Percentiles rank a stretch among this genome's conserved stretches.
Evolutionary conservation across 2,797 vertebrate genomes (phyloP).

Genomic region (Gorsachius magnificus): DNA sequence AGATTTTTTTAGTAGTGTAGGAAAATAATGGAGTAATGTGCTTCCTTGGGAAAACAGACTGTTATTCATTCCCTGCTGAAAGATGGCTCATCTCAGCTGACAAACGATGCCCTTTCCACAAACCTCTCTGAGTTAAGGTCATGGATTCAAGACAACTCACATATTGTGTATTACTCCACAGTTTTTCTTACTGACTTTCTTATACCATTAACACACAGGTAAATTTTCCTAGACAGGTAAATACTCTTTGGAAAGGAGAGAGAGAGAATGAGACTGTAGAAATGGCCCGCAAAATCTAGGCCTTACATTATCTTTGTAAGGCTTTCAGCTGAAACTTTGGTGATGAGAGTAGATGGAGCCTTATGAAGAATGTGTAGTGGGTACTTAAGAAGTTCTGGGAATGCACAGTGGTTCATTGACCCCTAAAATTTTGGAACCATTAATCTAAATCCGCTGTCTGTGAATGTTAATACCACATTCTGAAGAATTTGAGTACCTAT

Average conservation of each 20-base stretch:
- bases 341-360: not conserved
- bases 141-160: not conserved
- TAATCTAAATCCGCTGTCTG: not conserved
- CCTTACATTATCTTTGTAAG: not conserved
- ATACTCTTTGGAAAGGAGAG: not conserved
- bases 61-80: not conserved
- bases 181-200: not conserved
- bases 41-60: not conserved
- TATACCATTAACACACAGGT: not conserved
- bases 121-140: not conserved
- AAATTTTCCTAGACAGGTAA: not conserved
- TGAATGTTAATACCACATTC: not conserved
- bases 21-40: not conserved
- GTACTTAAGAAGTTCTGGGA: not conserved
- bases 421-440: not conserved
- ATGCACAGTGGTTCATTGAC: not conserved
- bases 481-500: not conserved
- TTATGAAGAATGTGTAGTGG: not conserved
- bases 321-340: not conserved
- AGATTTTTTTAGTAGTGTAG: not conserved
- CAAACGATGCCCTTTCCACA: not conserved
- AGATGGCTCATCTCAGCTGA: constrained; percentile 2
- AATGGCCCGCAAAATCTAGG: not conserved
- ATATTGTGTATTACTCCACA: not conserved
- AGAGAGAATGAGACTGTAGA: not conserved